Evolutionary conservation across 2,113 vertebrate genomes (phyloP), one percentile per base, ranked within the genome.

Genomic region (Corythoichthys intestinalis): DNA sequence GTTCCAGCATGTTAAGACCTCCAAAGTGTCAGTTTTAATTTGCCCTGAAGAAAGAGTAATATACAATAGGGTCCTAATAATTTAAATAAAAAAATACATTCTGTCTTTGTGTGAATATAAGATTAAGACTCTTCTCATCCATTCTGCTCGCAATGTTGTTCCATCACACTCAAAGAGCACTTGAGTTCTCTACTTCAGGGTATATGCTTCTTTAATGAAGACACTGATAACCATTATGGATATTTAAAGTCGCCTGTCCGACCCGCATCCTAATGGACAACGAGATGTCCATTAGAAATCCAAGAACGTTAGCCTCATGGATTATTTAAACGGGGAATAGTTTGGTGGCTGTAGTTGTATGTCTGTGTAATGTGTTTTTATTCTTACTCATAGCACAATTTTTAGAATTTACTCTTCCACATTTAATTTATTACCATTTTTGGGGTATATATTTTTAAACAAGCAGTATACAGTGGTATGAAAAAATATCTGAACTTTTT

Each of bases 161-260:
- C 84, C 67, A 53, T 81, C 83, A 79, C 82, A 79, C 78, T 87
- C 84, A 83, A 83, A 78, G 79, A 85, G 79, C 84, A 83, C 84
- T 86, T 83, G 79, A 74, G 72, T 78, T 59, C 79, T 69, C 78
- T 71, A 80, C 87, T 86, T 79, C 82, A 74, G 83, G 80, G 85
- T 87, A 79, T 87, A 89, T 86, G 87, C 78, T 86, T 85, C 85
- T 86, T 89, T 89, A 87, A 87, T 89, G 87, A 89, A 87, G 83
- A 86, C 85, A 79, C 74, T 81, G 74, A 83, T 86, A 80, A 87
- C 84, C 82, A 85, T 86, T 85, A 87, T 87, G 87, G 85, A 84
- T 86, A 85, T 87, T 86, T 85, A 86, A 86, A 83, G 76, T 67
- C 15, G 57, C 71, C 82, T 70, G 76, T 74, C 80, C 68, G 83